These are phyloP conservation scores for Tinea trinotella DNA, from an alignment of 2,888 invertebrate genomes.

Conservation along the genomic window DNA sequence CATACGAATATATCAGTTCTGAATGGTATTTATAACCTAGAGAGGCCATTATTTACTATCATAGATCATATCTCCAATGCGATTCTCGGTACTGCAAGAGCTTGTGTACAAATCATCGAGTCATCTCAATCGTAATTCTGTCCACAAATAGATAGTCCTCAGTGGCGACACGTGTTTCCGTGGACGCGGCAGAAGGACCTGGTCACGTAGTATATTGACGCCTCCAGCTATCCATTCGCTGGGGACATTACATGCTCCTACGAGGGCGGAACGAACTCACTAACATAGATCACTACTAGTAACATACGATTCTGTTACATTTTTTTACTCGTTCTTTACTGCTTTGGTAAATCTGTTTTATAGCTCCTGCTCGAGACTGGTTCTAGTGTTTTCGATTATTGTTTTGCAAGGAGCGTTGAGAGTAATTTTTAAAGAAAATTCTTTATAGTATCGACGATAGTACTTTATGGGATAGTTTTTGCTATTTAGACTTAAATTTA, in stretches of 20 bases:
- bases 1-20: background rate
- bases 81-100: background rate
- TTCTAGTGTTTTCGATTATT: background rate
- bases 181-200: constrained; percentile 54
- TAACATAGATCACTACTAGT: constrained; percentile 12
- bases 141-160: constrained; percentile 66
- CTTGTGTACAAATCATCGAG: constrained; percentile 17
- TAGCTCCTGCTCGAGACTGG: background rate
- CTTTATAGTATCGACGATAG: too few relatives aligned
- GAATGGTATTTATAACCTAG: background rate
- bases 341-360: constrained; percentile 9
- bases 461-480: too few relatives aligned
- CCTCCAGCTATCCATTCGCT: constrained; percentile 55
- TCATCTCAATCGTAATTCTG: constrained; percentile 47
- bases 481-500: too few relatives aligned
- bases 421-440: background rate
- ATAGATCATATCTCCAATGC: constrained; percentile 2
- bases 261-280: constrained; percentile 14
- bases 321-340: constrained; percentile 3
- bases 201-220: constrained; percentile 73
- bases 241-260: constrained; percentile 42
- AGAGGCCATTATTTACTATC: background rate
- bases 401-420: constrained; percentile 1
- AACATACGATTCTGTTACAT: constrained; percentile 13
- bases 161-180: constrained; percentile 70